Conservation (phyloP, 2,797 vertebrate species). For the Parauchenoglanis punctatus region DNA sequence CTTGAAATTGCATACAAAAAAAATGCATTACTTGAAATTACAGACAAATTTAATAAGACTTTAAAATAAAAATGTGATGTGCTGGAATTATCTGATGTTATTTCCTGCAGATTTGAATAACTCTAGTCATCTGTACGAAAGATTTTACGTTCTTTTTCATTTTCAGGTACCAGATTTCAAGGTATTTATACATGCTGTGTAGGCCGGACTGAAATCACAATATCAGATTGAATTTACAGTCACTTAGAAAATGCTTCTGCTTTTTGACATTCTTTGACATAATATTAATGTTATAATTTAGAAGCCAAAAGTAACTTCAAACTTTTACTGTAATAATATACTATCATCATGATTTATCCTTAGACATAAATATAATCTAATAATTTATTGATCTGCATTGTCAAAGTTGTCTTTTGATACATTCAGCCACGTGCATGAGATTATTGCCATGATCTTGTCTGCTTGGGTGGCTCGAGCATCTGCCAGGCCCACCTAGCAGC, state of each 20-base stretch:
- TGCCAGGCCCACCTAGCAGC: slow-evolving; percentile 54
- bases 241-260: not conserved
- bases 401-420: slow-evolving; percentile 61
- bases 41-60: not conserved
- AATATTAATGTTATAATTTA: not conserved
- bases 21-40: not conserved
- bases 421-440: slow-evolving; percentile 36
- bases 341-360: not conserved
- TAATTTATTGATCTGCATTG: not conserved
- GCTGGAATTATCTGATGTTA: not conserved
- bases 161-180: not conserved
- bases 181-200: not conserved
- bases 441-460: slow-evolving; percentile 62
- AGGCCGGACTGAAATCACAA: not conserved
- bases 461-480: slow-evolving; percentile 71
- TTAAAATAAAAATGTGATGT: not conserved
- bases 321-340: not conserved
- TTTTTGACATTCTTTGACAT: not conserved
- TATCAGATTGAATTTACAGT: not conserved
- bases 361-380: not conserved
- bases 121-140: not conserved
- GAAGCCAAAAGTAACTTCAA: not conserved
- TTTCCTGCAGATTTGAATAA: not conserved
- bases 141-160: not conserved
- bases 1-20: not conserved